Base-by-base conservation (phyloP, 2,797 vertebrate genomes). In the Coregonus sp. region DNA sequence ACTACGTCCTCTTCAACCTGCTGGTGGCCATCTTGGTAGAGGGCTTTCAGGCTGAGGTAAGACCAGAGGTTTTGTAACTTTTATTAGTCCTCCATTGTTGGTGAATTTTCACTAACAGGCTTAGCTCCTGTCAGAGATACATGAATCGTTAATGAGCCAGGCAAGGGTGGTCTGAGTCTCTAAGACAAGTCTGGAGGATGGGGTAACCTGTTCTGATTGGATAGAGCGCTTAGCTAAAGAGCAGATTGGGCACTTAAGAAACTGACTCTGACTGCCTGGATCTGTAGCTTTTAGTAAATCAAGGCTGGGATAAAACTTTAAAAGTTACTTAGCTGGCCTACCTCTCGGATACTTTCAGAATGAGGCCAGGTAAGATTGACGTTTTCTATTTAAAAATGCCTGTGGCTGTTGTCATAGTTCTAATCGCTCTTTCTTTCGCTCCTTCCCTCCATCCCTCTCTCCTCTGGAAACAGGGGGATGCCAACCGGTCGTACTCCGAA, bases 11-110 rank as follows among this genome's bases (percentile, higher is more conserved):
- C 84, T 99, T 99, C 89, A 99, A 99, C 90, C 93, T 99, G 75
- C 89, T 99, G 78, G 98, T 99, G 74, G 98, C 98, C 85, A 99
- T 99, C 92, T 90, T 99, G 51, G 98, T 99, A 56, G 98, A 99
- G 86, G 98, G 98, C 72, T 99, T 99, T 88, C 98, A 99, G 92
- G 98, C 98, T 0, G 98, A 99, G 96, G 98, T 99, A 85, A 94
- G 89, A 73, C 51, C 54, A 61, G 11, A 63, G 20, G 29, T 63
- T 20, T 63, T 25, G 20, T 20, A 63, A 20, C 20, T 63, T 63
- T 63, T 12, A 25, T 63, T 63, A 25, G 20, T 25, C 40, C 40
- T 12, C 40, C 40, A 47, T 47, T 47, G 40, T 47, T 47, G 40
- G 40, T 47, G 2, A 11, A 47, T 47, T 47, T 47, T 0, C 40